These are phyloP conservation scores for Lipophrys pholis DNA, from an alignment of 2,113 vertebrate genomes.

Conservation along the genomic window DNA sequence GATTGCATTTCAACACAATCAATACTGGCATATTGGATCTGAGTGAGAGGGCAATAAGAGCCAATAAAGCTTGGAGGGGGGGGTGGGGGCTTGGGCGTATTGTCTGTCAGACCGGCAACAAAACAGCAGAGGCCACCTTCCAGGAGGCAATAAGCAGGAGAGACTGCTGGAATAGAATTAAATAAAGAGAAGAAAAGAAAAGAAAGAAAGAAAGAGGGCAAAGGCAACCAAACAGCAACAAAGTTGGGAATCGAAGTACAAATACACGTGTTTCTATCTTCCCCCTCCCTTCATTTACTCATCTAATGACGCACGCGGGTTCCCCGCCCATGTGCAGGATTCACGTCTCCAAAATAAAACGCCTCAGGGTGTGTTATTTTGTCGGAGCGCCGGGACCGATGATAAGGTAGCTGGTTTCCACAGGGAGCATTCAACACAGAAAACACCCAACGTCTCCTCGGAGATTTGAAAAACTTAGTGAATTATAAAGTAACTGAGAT, in stretches of 20 bases:
- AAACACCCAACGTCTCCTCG: too few species aligned
- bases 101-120: conserved; percentile 55
- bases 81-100: conserved; percentile 47
- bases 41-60: conserved; percentile 78
- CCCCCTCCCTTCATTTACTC: conserved; percentile 52
- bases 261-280: conserved; percentile 36
- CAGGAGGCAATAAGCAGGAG: conserved; percentile 40
- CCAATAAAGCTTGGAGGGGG: conserved; percentile 72
- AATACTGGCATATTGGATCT: conserved; percentile 79
- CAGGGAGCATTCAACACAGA: too few species aligned
- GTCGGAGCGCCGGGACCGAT: too few species aligned
- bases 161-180: not conserved
- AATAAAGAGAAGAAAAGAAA: conserved; percentile 3
- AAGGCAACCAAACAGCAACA: conserved; percentile 23
- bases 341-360: conserved; percentile 41
- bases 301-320: conserved; percentile 54
- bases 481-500: too few species aligned
- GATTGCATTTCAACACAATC: conserved; percentile 82
- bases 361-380: conserved; percentile 30
- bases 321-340: conserved; percentile 57
- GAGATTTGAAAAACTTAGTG: too few species aligned
- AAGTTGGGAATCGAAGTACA: not conserved
- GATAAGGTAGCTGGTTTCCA: too few species aligned
- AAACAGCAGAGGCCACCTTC: conserved; percentile 29
- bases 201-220: conserved; percentile 32